These are phyloP conservation scores for Uria aalge DNA, from an alignment of 2,113 vertebrate genomes.

Conservation along the genomic window DNA sequence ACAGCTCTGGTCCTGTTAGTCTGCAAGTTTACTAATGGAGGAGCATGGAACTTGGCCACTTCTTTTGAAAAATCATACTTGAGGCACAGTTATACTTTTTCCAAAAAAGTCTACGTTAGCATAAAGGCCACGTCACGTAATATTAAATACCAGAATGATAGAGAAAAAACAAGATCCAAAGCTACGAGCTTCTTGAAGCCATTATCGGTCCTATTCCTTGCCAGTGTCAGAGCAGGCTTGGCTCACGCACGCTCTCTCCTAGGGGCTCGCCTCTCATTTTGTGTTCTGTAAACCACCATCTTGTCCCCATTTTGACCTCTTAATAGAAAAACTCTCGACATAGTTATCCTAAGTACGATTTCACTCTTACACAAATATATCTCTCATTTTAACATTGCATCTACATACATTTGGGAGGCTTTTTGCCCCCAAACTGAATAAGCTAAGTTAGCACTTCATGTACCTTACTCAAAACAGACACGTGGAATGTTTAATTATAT, in stretches of 20 bases:
- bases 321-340: not conserved
- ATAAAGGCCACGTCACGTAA: not conserved
- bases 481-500: not conserved
- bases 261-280: slow-evolving; percentile 1
- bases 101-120: not conserved
- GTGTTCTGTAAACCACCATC: not conserved
- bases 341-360: not conserved
- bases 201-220: not conserved
- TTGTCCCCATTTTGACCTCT: not conserved
- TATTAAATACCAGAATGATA: not conserved
- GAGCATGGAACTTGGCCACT: not conserved
- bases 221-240: not conserved
- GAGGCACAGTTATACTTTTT: not conserved
- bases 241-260: not conserved
- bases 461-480: not conserved
- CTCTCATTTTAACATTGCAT: not conserved
- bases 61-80: not conserved
- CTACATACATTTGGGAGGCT: not conserved
- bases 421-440: not conserved
- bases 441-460: not conserved
- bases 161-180: not conserved
- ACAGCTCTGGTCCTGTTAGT: not conserved
- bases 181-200: not conserved
- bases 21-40: not conserved
- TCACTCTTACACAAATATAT: not conserved